Evolutionary conservation across 2,797 vertebrate genomes (phyloP), one percentile per base, ranked within the genome.

Genomic region (Ceryle rudis): DNA sequence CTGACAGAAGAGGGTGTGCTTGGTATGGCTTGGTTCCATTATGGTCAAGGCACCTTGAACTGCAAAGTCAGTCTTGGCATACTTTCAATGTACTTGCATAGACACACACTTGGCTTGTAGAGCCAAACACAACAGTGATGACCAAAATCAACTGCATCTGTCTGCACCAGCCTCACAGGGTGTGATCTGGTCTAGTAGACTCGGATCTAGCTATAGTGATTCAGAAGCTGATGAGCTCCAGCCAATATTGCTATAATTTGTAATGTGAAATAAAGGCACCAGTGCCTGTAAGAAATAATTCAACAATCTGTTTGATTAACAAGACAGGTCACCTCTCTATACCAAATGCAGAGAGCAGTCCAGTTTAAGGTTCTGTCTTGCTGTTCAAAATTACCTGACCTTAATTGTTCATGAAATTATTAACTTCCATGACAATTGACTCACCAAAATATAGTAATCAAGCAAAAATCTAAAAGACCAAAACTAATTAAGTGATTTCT

Each of bases 121-220:
- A 79, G 31, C 13, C 81, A 60, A 83, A 49, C 51, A 15, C 13
- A 47, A n/a, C 49, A 52, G 11, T 1, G 22, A 33, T 39, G 47
- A 22, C 55, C 88, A 82, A 86, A 86, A 71, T 47, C 57, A 69
- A 6, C 71, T 26, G 8, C 3, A 0, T 64, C 74, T 7, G 4
- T 28, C 77, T 66, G 58, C 66, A 52, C 20, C 73, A 57, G 46
- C 46, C 73, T 62, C 33, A 11, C 46, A 61, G 44, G 64, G 8
- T 0, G 3, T 35, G 55, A 87, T 17, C 25, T 2, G 1, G 52
- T 44, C 25, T 9, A 37, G 20, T 2, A 46, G 37, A 18, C 20
- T 31, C n/a, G 25, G 47, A 52, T 57, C 39, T 16, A 54, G 14
- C 35, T 51, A 4, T 2, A 31, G 35, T 28, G 70, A 90, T 64